Evolutionary conservation across 1,140 invertebrate species (phyloP), one percentile per base, ranked within the genome.

Genomic region (Caligus rogercresseyi): DNA sequence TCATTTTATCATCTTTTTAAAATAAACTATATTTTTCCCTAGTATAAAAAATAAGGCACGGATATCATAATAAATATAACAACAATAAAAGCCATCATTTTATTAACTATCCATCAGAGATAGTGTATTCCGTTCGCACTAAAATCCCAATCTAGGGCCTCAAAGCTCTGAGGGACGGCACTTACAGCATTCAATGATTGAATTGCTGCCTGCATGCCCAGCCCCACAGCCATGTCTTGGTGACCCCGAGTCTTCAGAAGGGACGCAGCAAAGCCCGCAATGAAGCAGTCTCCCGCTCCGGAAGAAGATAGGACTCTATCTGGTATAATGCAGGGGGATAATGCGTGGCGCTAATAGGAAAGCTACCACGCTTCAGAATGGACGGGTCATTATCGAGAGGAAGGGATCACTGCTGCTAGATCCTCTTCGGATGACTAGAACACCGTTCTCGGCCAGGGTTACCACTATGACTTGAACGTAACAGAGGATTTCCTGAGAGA

Each of bases 211-310:
- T 54, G n/a, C 53, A 54, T 54, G 4, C 53, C 53, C 53, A 54
- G 7, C 21, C 21, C 53, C 4, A 54, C 13, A 23, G n/a, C 21
- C 53, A 15, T 54, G 13, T 54, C 53, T 11, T 54, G 53, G 21
- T 23, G n/a, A 23, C 13, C 16, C 11, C 16, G 11, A n/a, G n/a
- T n/a, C 21, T 16, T 23, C 53, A 54, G 21, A 54, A 54, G 7
- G 4, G n/a, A 16, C 13, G 53, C n/a, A 1, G 51, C 43, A 60
- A 60, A 60, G 15, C 24, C 57, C 15, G 57, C 57, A 24, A 25
- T 19, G 14, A 60, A 31, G n/a, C 57, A 26, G 21, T 60, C 57
- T 16, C 57, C 57, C 3, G 57, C 57, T 26, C 57, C 57, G 51
- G 57, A 60, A n/a, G 18, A 25, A 3, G 57, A 60, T 4, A 60